Percentiles rank a stretch among this genome's conserved stretches.
Evolutionary conservation across 2,888 invertebrate species (phyloP).

Genomic region (Kuschelorhynchus macadamiae): DNA sequence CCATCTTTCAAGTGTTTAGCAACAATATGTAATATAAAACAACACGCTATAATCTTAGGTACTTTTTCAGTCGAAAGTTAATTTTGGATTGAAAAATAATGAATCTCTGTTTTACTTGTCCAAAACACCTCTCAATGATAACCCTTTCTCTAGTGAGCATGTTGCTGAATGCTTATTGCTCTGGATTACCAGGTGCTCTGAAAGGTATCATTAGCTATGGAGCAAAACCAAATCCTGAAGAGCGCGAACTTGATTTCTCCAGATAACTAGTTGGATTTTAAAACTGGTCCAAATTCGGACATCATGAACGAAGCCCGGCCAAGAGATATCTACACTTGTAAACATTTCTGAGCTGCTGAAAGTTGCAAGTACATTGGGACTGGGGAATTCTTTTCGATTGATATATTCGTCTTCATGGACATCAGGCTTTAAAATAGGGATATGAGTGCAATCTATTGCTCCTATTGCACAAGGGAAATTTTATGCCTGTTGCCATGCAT

Average conservation of each 20-base stretch:
- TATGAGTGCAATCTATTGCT: too few species aligned
- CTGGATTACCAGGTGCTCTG: background rate
- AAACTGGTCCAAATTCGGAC: slow-evolving; percentile 46
- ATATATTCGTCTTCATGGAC: slow-evolving; percentile 35
- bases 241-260: background rate
- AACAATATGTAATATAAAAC: too few species aligned
- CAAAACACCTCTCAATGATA: slow-evolving; percentile 19
- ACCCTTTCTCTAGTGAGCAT: slow-evolving; percentile 1
- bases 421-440: background rate
- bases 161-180: background rate
- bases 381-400: slow-evolving; percentile 41
- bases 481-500: too few species aligned
- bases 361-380: slow-evolving; percentile 37
- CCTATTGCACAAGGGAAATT: too few species aligned
- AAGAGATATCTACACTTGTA: slow-evolving; percentile 47
- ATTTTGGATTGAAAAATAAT: background rate
- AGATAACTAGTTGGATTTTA: slow-evolving; percentile 23
- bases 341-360: slow-evolving; percentile 43
- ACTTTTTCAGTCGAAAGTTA: too few species aligned
- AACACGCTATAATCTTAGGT: too few species aligned
- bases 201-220: too few species aligned
- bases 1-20: slow-evolving; percentile 1
- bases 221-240: background rate
- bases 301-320: slow-evolving; percentile 48
- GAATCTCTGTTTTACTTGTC: slow-evolving; percentile 13